Percentiles rank a stretch among this genome's conserved stretches.
phyloP scores from a whole-genome alignment of 2,888 invertebrate genomes.

The Sinotaia quadrata region DNA sequence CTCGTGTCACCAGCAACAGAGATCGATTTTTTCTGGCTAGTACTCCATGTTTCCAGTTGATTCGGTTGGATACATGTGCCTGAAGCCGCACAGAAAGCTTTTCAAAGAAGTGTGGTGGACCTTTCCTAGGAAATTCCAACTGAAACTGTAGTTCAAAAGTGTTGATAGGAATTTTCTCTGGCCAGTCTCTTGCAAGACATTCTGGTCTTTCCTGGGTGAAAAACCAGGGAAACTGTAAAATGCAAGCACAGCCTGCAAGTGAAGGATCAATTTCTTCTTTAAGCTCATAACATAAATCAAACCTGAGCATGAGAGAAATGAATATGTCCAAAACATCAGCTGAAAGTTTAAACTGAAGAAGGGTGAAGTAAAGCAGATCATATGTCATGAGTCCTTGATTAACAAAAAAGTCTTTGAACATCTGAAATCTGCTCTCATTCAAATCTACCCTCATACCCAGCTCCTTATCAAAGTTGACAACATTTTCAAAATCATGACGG shows the following conservation, averaged over 20 bases:
- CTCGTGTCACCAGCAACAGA: conserved; percentile 48
- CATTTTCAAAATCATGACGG: conserved; percentile 61
- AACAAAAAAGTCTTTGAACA: conserved; percentile 56
- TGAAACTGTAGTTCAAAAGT: conserved; percentile 47
- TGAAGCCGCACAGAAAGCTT: conserved; percentile 61
- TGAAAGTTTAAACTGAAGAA: conserved; percentile 56
- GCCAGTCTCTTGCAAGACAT: conserved; percentile 52
- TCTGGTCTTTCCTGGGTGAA: conserved; percentile 48
- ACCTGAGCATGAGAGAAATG: conserved; percentile 60
- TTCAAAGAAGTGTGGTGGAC: conserved; percentile 65
- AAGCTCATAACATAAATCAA: conserved; percentile 64
- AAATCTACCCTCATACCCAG: conserved; percentile 45
- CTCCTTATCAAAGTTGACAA: conserved; percentile 48
- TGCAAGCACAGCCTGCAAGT: conserved; percentile 45
- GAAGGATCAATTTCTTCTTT: conserved; percentile 42
- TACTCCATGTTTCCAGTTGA: conserved; percentile 64
- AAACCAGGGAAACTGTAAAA: conserved; percentile 66
- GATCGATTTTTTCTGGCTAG: conserved; percentile 53
- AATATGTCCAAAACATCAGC: conserved; percentile 57
- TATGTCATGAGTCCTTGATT: conserved; percentile 56
- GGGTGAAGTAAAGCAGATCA: conserved; percentile 56
- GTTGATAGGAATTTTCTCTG: conserved; percentile 38
- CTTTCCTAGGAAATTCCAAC: conserved; percentile 52
- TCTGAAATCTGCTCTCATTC: conserved; percentile 35
- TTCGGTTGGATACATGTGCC: conserved; percentile 47